Evolutionary conservation across 2,797 vertebrate genomes (phyloP).

Genomic region (Coracias cyanogaster): DNA sequence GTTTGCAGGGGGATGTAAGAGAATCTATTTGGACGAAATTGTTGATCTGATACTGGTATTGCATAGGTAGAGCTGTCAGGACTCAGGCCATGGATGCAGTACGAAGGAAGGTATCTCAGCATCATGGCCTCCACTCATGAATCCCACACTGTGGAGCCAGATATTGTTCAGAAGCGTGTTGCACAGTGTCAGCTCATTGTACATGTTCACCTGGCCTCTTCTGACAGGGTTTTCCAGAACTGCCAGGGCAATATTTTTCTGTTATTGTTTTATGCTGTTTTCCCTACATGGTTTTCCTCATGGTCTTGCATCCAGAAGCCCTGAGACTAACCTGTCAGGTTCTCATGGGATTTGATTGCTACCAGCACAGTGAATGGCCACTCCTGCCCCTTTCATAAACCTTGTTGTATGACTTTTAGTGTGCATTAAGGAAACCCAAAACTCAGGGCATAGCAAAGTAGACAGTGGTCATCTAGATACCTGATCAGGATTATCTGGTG

Average conservation of each 20-base stretch:
- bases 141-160: neutral
- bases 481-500: neutral
- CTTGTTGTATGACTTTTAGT: neutral
- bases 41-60: neutral
- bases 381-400: neutral
- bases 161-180: neutral
- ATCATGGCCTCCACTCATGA: neutral
- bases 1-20: neutral
- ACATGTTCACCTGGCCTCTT: neutral
- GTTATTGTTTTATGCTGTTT: neutral
- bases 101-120: neutral
- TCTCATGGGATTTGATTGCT: neutral
- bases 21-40: neutral
- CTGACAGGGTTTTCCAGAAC: neutral
- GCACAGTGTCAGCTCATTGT: neutral
- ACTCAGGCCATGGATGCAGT: neutral
- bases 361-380: neutral
- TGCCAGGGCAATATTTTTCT: neutral
- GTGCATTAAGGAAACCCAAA: neutral
- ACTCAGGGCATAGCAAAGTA: neutral
- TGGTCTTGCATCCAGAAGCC: neutral
- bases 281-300: neutral
- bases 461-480: neutral
- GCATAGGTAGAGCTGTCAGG: rapidly evolving
- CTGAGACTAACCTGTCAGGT: neutral